These are phyloP conservation scores for Graptemys geographica DNA, from an alignment of 2,797 vertebrate species.

Conservation along the genomic window DNA sequence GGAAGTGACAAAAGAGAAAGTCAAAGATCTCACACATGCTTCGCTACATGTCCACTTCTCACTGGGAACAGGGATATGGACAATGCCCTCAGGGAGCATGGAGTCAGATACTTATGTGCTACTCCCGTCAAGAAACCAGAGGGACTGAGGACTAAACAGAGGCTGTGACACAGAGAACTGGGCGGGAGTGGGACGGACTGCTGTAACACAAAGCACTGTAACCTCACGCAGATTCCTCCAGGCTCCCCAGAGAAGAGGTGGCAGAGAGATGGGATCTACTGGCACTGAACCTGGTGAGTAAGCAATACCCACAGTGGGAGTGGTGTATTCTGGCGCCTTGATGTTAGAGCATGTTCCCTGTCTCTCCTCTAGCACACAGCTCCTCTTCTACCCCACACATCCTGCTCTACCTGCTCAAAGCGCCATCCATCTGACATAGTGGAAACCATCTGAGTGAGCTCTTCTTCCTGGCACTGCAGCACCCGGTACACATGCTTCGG, in stretches of 20 bases:
- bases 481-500: conserved; percentile 85
- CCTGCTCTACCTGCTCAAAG: conserved; percentile 76
- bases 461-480: conserved; percentile 94
- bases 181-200: not conserved
- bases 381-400: not conserved
- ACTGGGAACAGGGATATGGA: not conserved
- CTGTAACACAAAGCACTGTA: not conserved
- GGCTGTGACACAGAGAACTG: not conserved
- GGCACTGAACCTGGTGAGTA: not conserved
- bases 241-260: not conserved
- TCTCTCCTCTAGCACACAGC: not conserved
- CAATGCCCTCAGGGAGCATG: not conserved
- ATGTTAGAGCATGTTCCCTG: not conserved
- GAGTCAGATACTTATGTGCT: not conserved
- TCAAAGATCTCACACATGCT: not conserved
- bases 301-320: not conserved
- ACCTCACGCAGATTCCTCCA: not conserved
- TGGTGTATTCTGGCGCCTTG: not conserved
- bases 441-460: conserved; percentile 99
- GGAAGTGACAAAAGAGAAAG: not conserved
- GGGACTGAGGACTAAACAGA: not conserved
- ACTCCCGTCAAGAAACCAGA: not conserved
- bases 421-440: conserved; percentile 97
- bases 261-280: not conserved
- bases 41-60: not conserved